A percentile compares a stretch with the other conserved stretches of the same genome.
Evolutionary conservation across 2,113 vertebrate genomes (phyloP).

Genomic region (Uropsilus gracilis): DNA sequence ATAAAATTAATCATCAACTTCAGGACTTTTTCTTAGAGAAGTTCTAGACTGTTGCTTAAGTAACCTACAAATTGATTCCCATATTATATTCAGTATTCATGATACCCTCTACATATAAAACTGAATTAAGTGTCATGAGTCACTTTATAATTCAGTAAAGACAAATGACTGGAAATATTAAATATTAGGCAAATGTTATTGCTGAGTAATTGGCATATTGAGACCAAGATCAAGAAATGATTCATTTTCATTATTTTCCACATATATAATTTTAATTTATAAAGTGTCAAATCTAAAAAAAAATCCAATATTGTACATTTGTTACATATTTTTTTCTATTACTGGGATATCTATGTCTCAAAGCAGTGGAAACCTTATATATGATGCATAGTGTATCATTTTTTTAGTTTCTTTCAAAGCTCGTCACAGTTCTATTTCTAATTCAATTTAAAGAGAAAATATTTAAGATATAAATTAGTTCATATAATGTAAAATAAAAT

Average conservation of each 20-base stretch:
- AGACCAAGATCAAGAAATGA: not conserved
- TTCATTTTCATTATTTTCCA: constrained; percentile 7
- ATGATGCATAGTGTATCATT: not conserved
- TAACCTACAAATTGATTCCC: constrained; percentile 45
- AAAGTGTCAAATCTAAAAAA: not conserved
- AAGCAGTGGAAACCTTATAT: not conserved
- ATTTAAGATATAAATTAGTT: not conserved
- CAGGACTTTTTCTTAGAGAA: not conserved
- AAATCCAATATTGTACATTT: not conserved
- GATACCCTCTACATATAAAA: not conserved
- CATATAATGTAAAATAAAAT: not conserved
- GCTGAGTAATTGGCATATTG: constrained; percentile 1
- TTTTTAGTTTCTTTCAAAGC: not conserved
- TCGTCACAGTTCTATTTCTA: not conserved
- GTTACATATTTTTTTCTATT: not conserved
- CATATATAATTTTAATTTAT: not conserved
- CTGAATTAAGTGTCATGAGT: not conserved
- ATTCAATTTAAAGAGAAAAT: not conserved
- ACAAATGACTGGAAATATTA: constrained; percentile 49
- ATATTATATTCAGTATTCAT: not conserved
- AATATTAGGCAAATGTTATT: constrained; percentile 28
- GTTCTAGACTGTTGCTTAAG: not conserved
- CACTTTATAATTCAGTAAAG: constrained; percentile 22
- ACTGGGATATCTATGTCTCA: not conserved
- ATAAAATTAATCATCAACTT: not conserved